A percentile compares a stretch with the other conserved stretches of the same genome.
Conservation (phyloP, 1,140 invertebrate species). For the Drosophila kohkoa region DNA sequence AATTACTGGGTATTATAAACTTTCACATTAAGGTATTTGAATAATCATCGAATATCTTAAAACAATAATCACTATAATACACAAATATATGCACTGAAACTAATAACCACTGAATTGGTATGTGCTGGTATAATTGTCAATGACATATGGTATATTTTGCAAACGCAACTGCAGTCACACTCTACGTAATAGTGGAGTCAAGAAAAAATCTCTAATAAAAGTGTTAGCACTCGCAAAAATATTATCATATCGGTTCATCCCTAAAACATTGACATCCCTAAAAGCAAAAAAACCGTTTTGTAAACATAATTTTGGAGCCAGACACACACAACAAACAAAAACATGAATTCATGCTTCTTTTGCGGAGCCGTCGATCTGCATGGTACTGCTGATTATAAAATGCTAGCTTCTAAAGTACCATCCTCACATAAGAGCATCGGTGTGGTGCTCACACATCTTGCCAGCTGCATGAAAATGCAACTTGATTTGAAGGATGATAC, state of each 20-base stretch:
- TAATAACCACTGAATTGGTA: too few species aligned
- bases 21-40: too few species aligned
- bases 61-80: too few species aligned
- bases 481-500: slow-evolving; percentile 52
- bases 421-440: slow-evolving; percentile 70
- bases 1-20: too few species aligned
- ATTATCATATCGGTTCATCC: slow-evolving; percentile 56
- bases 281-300: slow-evolving; percentile 39
- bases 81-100: too few species aligned
- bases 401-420: slow-evolving; percentile 61
- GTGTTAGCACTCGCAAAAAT: slow-evolving; percentile 31
- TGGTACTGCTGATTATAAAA: slow-evolving; percentile 50
- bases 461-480: slow-evolving; percentile 67
- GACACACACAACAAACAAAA: neutral
- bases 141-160: too few species aligned
- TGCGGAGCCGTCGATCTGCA: slow-evolving; percentile 68
- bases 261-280: slow-evolving; percentile 58
- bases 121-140: too few species aligned
- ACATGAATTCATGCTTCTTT: slow-evolving; percentile 71
- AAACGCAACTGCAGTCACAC: slow-evolving; percentile 8
- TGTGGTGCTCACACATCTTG: slow-evolving; percentile 73
- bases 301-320: slow-evolving; percentile 30
- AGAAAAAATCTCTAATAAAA: slow-evolving; percentile 47
- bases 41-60: too few species aligned
- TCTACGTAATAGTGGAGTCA: slow-evolving; percentile 38